These are phyloP conservation scores for Coluber constrictor DNA, from an alignment of 2,797 vertebrate species.

Conservation along the genomic window DNA sequence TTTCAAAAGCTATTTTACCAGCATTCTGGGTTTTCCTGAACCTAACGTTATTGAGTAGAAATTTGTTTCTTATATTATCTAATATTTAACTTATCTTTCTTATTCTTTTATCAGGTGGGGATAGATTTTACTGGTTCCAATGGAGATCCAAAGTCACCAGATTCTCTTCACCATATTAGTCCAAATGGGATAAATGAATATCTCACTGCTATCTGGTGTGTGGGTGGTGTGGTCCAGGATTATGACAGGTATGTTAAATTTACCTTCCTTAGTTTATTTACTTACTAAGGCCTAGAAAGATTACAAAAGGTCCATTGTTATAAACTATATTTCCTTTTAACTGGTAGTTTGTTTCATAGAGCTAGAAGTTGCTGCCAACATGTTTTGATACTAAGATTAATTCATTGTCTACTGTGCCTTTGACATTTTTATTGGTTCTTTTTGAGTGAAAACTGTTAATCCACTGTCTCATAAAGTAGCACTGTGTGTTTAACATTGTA, in stretches of 20 bases:
- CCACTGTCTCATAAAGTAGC: not conserved
- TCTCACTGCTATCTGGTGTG: conserved; percentile 87
- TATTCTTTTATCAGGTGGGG: conserved; percentile 77
- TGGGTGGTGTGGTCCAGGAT: conserved; percentile 89
- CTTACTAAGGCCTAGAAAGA: not conserved
- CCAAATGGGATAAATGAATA: conserved; percentile 90
- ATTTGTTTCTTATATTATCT: not conserved
- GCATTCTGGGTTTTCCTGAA: not conserved
- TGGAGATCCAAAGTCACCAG: conserved; percentile 85
- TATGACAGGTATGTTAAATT: conserved; percentile 82
- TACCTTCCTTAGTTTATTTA: not conserved
- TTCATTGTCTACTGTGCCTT: not conserved
- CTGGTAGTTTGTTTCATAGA: conserved; percentile 3
- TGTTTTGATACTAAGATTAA: not conserved
- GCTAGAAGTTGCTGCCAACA: not conserved
- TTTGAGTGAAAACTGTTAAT: not conserved
- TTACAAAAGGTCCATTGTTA: not conserved
- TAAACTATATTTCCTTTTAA: not conserved
- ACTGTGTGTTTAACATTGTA: not conserved
- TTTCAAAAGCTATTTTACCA: not conserved
- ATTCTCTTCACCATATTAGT: conserved; percentile 90
- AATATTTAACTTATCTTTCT: not conserved
- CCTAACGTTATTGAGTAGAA: not conserved
- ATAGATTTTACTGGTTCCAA: conserved; percentile 95
- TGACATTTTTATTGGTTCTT: not conserved